Conservation (phyloP, 2,888 invertebrate genomes). For the Cerceris ruficornis region DNA sequence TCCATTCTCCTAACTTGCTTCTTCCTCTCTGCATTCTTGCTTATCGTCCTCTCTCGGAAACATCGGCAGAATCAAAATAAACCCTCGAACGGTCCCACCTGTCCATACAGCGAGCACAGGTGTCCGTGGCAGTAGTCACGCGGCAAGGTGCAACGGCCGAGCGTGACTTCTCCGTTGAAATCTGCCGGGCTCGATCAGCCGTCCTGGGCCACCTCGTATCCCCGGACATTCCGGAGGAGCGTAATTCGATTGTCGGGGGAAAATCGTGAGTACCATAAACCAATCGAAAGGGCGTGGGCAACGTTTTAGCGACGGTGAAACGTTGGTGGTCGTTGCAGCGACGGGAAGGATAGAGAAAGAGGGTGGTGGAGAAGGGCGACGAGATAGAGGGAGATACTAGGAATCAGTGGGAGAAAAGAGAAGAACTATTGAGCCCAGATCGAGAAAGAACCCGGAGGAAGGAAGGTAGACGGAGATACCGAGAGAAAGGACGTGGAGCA, state of each 20-base stretch:
- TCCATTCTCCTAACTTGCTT: background rate
- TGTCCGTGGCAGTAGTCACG: slow-evolving; percentile 37
- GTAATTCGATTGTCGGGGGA: slow-evolving; percentile 33
- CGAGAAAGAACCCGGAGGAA: background rate
- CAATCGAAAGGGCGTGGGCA: slow-evolving; percentile 2
- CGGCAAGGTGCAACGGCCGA: slow-evolving; percentile 61
- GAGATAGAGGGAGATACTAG: background rate
- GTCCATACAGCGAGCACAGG: slow-evolving; percentile 45
- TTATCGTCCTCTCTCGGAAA: slow-evolving; percentile 37
- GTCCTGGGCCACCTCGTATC: background rate
- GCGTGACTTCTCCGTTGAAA: slow-evolving; percentile 34
- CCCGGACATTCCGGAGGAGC: slow-evolving; percentile 4
- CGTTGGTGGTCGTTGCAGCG: background rate
- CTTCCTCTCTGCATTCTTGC: slow-evolving; percentile 6
- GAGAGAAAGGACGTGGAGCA: background rate
- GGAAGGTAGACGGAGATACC: background rate
- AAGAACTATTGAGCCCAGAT: background rate
- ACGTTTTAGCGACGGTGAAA: slow-evolving; percentile 30
- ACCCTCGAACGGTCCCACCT: slow-evolving; percentile 37
- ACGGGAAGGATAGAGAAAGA: background rate
- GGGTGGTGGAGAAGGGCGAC: background rate
- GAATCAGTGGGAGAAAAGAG: background rate
- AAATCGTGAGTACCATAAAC: slow-evolving; percentile 13
- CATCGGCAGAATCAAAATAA: slow-evolving; percentile 25
- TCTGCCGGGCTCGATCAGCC: slow-evolving; percentile 12